Evolutionary conservation across 2,113 vertebrate species (phyloP).

Genomic region (Pipa parva): DNA sequence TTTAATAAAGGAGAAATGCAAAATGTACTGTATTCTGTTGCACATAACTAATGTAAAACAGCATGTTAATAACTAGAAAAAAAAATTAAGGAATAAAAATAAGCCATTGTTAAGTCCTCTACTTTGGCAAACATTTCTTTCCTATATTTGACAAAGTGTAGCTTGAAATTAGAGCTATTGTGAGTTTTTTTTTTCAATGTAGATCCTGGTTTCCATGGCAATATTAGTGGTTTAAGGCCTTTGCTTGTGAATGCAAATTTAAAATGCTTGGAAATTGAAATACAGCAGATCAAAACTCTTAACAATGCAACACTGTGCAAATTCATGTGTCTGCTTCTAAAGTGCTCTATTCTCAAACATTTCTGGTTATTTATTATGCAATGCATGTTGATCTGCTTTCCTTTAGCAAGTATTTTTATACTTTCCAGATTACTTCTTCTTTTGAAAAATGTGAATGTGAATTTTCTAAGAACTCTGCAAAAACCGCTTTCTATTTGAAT

Average conservation of each 20-base stretch:
- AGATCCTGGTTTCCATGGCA: constrained; percentile 39
- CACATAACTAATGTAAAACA: too few species aligned
- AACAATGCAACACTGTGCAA: constrained; percentile 28
- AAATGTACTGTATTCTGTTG: too few species aligned
- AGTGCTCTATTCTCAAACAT: not conserved
- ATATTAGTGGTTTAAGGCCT: constrained; percentile 43
- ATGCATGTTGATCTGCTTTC: not conserved
- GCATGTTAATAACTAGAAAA: too few species aligned
- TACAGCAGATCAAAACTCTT: constrained; percentile 34
- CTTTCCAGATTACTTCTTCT: not conserved
- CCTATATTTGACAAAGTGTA: constrained; percentile 11
- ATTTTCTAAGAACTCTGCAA: too few species aligned
- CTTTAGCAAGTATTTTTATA: not conserved
- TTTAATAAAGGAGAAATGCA: too few species aligned
- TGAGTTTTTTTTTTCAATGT: constrained; percentile 20
- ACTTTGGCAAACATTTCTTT: constrained; percentile 6
- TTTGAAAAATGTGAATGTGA: constrained; percentile 5
- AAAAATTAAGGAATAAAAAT: too few species aligned
- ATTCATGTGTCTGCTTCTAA: constrained; percentile 16
- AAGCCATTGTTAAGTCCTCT: constrained; percentile 20
- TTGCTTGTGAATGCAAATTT: constrained; percentile 42
- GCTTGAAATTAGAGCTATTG: constrained; percentile 38
- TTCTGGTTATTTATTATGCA: not conserved
- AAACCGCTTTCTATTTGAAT: too few species aligned
- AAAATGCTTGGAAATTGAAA: constrained; percentile 38